Conservation (phyloP, 1,140 invertebrate genomes). For the Orchesella cincta region DNA sequence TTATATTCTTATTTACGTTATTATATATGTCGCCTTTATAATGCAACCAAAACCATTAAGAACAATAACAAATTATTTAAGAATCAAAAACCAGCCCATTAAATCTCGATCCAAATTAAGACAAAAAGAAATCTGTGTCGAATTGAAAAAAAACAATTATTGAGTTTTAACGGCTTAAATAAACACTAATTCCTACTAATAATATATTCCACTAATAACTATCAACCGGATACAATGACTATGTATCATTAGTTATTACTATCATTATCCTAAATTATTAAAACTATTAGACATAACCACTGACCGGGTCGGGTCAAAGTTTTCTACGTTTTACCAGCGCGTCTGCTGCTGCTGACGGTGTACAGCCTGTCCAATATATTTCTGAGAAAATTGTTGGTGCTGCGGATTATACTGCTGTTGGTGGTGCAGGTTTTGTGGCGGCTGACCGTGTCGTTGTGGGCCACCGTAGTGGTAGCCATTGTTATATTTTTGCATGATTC, state of each 20-base stretch:
- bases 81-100: not conserved
- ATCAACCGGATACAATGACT: not conserved
- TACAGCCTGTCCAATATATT: not conserved
- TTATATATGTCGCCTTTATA: too few relatives aligned
- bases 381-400: not conserved
- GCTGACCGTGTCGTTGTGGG: too few relatives aligned
- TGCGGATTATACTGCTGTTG: not conserved
- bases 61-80: too few relatives aligned
- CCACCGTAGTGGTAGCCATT: too few relatives aligned
- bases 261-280: not conserved
- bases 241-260: not conserved
- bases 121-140: not conserved
- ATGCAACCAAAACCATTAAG: too few relatives aligned
- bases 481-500: too few relatives aligned
- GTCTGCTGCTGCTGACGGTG: not conserved
- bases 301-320: not conserved
- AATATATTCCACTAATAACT: too few relatives aligned
- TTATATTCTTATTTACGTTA: too few relatives aligned
- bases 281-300: not conserved
- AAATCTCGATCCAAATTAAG: not conserved
- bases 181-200: too few relatives aligned
- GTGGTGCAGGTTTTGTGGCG: not conserved
- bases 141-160: not conserved
- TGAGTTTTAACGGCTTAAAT: too few relatives aligned
- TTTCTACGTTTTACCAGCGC: not conserved